These are phyloP conservation scores for Xenopus borealis DNA, from an alignment of 2,113 vertebrate species.

Conservation along the genomic window DNA sequence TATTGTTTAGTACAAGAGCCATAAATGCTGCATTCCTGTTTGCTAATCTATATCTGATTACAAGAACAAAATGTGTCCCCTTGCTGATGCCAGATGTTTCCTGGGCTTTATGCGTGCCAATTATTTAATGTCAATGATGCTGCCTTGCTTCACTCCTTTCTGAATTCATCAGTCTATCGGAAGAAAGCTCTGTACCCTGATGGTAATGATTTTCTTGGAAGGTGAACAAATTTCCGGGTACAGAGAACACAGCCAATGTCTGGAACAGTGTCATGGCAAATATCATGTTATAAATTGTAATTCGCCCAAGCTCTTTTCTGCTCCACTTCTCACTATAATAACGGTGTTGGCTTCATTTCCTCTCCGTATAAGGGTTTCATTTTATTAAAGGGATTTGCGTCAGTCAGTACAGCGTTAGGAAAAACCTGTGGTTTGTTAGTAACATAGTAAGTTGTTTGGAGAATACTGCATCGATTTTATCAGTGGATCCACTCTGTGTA, in stretches of 20 bases:
- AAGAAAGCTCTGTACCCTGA: neutral
- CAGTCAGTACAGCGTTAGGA: too few relatives aligned
- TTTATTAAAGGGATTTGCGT: too few relatives aligned
- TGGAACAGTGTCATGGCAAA: too few relatives aligned
- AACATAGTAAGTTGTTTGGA: too few relatives aligned
- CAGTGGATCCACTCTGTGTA: too few relatives aligned
- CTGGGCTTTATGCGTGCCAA: neutral
- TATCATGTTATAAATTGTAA: too few relatives aligned
- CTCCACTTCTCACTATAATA: too few relatives aligned
- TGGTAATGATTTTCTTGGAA: neutral
- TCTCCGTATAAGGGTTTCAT: too few relatives aligned
- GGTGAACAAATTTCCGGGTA: neutral
- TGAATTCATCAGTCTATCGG: neutral
- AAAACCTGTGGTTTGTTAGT: too few relatives aligned
- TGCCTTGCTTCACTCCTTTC: constrained; percentile 5
- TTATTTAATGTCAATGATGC: constrained; percentile 11
- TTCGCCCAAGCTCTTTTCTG: too few relatives aligned
- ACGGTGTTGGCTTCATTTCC: too few relatives aligned
- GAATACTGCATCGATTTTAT: too few relatives aligned
- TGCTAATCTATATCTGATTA: constrained; percentile 49
- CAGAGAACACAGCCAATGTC: neutral
- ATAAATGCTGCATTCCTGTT: constrained; percentile 49
- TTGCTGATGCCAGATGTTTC: constrained; percentile 48
- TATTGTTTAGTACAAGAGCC: constrained; percentile 50
- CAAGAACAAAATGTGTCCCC: constrained; percentile 44